Conservation (phyloP, 2,888 invertebrate species). For the Drosophila eohydei region DNA sequence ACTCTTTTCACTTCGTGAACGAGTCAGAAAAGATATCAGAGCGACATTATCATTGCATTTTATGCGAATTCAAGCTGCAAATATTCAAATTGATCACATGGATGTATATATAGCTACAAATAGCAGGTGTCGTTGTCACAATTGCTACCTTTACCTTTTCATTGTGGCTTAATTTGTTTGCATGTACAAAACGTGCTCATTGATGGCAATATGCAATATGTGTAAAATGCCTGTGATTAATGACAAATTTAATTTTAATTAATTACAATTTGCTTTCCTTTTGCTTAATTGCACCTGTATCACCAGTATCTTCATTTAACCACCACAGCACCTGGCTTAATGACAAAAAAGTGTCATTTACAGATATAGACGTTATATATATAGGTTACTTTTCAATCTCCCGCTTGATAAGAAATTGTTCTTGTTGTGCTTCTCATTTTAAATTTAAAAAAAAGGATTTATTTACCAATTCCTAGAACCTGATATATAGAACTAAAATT, state of each 20-base stretch:
- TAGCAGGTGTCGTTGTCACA: conserved; percentile 26
- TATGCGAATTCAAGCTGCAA: conserved; percentile 8
- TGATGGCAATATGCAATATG: conserved; percentile 17
- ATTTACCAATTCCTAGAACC: not conserved
- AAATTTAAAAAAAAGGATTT: not conserved
- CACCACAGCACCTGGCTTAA: not conserved
- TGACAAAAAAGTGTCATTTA: not conserved
- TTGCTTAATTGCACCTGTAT: not conserved
- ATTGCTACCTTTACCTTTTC: conserved; percentile 54
- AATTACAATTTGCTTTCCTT: conserved; percentile 40
- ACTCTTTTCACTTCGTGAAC: not conserved
- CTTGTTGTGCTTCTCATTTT: not conserved
- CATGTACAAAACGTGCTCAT: conserved; percentile 33
- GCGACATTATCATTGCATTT: not conserved
- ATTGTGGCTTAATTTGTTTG: conserved; percentile 61
- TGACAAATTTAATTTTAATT: conserved; percentile 67
- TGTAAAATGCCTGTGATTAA: conserved; percentile 51
- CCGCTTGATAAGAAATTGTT: not conserved
- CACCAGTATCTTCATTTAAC: not conserved
- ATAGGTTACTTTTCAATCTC: not conserved
- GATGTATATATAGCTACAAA: not conserved
- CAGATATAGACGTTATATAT: not conserved
- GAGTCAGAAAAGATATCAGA: conserved; percentile 4
- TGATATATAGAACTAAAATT: too few species aligned
- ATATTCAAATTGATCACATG: conserved; percentile 70